phyloP scores from a whole-genome alignment of 1,140 invertebrate genomes.

The Anoplolepis gracilipes region DNA sequence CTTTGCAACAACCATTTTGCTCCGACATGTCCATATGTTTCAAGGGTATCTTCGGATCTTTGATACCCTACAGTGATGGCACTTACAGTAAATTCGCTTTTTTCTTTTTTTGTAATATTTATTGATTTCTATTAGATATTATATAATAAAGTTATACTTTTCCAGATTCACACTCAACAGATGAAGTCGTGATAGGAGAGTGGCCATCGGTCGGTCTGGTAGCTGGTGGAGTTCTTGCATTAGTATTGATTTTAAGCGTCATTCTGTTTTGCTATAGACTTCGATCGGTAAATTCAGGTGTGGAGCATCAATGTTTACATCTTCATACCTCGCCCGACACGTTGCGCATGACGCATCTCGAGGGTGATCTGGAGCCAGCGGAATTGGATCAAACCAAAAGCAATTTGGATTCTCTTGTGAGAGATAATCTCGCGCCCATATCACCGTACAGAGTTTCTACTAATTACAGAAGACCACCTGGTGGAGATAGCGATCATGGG shows the following conservation, averaged over 20 bases:
- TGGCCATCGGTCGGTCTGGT: conserved; percentile 89
- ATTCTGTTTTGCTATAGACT: conserved; percentile 88
- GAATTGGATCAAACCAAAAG: conserved; percentile 82
- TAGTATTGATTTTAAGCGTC: conserved; percentile 88
- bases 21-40: conserved; percentile 93
- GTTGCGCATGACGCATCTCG: conserved; percentile 83
- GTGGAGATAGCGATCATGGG: conserved; percentile 96
- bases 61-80: conserved; percentile 93
- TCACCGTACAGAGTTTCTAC: conserved; percentile 96
- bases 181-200: conserved; percentile 84
- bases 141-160: conserved; percentile 25
- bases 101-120: neutral
- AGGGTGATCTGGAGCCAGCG: conserved; percentile 79
- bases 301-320: conserved; percentile 84
- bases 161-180: conserved; percentile 84
- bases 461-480: conserved; percentile 91
- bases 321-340: conserved; percentile 82
- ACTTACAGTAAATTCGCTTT: conserved; percentile 84
- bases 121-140: neutral
- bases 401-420: conserved; percentile 88
- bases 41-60: conserved; percentile 93
- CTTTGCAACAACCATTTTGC: conserved; percentile 91
- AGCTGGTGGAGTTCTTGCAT: conserved; percentile 88
- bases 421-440: conserved; percentile 88
- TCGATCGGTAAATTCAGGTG: conserved; percentile 81